Evolutionary conservation across 2,888 invertebrate genomes (phyloP), one percentile per base, ranked within the genome.

Genomic region (Troilus luridus): DNA sequence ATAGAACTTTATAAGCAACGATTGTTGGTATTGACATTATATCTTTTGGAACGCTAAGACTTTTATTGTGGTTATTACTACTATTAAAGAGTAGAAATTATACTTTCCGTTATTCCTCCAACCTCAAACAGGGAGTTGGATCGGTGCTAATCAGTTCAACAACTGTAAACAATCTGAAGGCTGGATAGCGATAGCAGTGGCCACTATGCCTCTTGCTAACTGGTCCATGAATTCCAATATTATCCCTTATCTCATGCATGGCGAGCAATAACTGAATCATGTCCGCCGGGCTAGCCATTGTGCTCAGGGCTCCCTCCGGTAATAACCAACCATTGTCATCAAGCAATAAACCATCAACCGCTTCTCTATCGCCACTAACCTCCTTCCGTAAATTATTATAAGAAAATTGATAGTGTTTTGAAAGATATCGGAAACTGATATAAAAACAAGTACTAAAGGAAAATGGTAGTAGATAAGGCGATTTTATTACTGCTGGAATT

Each of bases 151-250:
- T 56, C 21, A 85, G 54, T 85, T 21, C 21, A 58, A 85, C 56
- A 85, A n/a, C 56, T n/a, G 56, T 54, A 77, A 41, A 8, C 72
- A 41, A 77, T 77, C 56, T 12, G 54, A 56, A 85, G 54, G 21
- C 12, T 17, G 17, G 72, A 27, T 41, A 41, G 72, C 14, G 72
- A 77, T 77, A 77, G 41, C 17, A 77, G 24, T 24, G 67, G 24
- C 67, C 67, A 24, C 5, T 67, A 41, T 41, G 41, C 41, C 41
- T 41, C 41, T 77, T 27, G 72, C 72, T 41, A 41, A 77, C 72
- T 41, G 72, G 72, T 41, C 72, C 72, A 77, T 77, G 72, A 77
- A 77, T 77, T 77, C 72, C 72, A 77, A 77, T 77, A 77, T 77
- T 77, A 77, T 41, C 72, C 72, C 72, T 77, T 77, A 77, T 67